Conservation (phyloP, 2,888 invertebrate genomes). For the Tenthredo notha region DNA sequence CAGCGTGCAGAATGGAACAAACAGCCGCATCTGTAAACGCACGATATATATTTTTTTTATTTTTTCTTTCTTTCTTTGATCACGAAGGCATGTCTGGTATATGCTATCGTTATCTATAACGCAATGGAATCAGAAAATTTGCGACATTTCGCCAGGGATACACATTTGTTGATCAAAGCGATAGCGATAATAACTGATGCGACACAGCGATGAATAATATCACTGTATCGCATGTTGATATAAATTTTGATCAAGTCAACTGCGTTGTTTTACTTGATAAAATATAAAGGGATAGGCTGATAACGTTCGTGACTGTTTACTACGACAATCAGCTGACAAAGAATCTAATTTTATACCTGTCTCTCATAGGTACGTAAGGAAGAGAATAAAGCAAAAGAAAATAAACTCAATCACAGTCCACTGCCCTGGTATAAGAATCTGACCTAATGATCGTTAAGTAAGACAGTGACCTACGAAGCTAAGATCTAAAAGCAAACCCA, state of each 20-base stretch:
- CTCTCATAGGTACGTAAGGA: background rate
- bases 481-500: background rate
- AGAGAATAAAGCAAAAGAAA: background rate
- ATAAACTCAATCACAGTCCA: background rate
- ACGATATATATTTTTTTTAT: too few relatives aligned
- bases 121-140: background rate
- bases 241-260: background rate
- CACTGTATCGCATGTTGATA: background rate
- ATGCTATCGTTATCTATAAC: background rate
- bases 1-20: background rate
- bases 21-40: background rate
- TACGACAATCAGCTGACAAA: background rate
- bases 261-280: background rate
- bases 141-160: background rate
- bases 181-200: background rate
- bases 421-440: background rate
- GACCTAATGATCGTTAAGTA: background rate
- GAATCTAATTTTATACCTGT: background rate
- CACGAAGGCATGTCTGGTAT: background rate
- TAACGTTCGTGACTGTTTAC: background rate
- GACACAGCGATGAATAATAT: background rate
- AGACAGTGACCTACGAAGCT: background rate
- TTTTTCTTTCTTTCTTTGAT: background rate
- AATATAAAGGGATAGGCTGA: background rate
- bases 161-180: background rate